Evolutionary conservation across 2,113 vertebrate genomes (phyloP).

Genomic region (Haemorhous mexicanus): DNA sequence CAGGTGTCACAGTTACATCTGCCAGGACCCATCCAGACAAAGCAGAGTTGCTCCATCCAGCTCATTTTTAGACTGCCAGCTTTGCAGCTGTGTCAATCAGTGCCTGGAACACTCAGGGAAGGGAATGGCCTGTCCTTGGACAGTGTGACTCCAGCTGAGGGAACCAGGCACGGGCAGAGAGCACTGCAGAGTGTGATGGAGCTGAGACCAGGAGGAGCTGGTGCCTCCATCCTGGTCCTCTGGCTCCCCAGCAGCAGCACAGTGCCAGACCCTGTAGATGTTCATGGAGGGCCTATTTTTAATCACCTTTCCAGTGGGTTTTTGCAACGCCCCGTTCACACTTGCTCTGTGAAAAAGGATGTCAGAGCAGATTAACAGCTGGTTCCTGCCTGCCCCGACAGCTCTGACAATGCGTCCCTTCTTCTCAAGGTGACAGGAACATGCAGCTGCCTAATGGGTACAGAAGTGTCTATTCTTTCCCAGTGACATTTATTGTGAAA

Average conservation of each 20-base stretch:
- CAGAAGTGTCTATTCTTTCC: slow-evolving; percentile 77
- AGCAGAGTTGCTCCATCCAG: background rate
- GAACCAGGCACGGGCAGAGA: background rate
- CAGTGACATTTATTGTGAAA: slow-evolving; percentile 76
- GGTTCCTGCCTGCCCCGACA: slow-evolving; percentile 64
- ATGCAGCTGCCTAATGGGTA: slow-evolving; percentile 72
- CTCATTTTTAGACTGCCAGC: background rate
- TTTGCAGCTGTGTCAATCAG: background rate
- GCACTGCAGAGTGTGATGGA: background rate
- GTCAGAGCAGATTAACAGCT: slow-evolving; percentile 61
- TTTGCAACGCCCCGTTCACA: slow-evolving; percentile 24
- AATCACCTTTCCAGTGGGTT: slow-evolving; percentile 7
- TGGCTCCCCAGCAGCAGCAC: background rate
- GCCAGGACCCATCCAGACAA: background rate
- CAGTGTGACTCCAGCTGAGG: background rate
- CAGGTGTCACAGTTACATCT: background rate
- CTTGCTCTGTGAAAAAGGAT: slow-evolving; percentile 55
- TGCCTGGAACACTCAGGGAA: background rate
- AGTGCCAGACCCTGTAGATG: background rate
- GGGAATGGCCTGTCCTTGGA: background rate
- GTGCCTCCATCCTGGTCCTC: background rate
- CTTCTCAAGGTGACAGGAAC: slow-evolving; percentile 72
- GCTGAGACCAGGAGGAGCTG: background rate
- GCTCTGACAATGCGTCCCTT: slow-evolving; percentile 61
- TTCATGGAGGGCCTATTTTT: slow-evolving; percentile 2